phyloP scores from a whole-genome alignment of 2,113 vertebrate genomes.

The Rallus limicola region DNA sequence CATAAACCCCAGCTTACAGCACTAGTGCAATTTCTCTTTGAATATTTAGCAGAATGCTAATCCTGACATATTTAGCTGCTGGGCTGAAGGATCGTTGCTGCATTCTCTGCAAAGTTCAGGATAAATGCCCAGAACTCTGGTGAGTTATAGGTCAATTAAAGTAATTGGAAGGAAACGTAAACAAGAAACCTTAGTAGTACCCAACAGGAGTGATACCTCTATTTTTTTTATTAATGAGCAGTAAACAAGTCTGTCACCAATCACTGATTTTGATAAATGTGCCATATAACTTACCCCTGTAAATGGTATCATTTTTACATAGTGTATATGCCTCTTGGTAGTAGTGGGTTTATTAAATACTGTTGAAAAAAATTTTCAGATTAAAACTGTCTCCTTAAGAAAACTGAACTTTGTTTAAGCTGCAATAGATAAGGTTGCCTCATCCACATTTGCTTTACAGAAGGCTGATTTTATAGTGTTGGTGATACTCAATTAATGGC shows the following conservation, averaged over 20 bases:
- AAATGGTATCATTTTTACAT: not conserved
- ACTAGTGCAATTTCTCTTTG: not conserved
- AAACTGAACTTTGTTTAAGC: slow-evolving; percentile 56
- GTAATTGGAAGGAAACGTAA: slow-evolving; percentile 57
- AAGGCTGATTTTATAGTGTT: slow-evolving; percentile 12
- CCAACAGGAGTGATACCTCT: slow-evolving; percentile 12
- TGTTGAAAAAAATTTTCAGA: slow-evolving; percentile 43
- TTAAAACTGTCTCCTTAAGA: slow-evolving; percentile 60
- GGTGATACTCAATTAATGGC: slow-evolving; percentile 38
- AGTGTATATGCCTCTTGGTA: slow-evolving; percentile 38
- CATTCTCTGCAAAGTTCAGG: slow-evolving; percentile 38
- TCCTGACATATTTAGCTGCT: slow-evolving; percentile 24
- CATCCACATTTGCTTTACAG: not conserved
- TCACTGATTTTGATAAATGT: slow-evolving; percentile 51
- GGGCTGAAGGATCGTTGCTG: not conserved
- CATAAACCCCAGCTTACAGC: slow-evolving; percentile 41
- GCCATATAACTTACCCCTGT: not conserved
- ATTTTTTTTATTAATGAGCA: slow-evolving; percentile 70
- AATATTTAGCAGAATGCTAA: slow-evolving; percentile 58
- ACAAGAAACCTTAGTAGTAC: slow-evolving; percentile 24
- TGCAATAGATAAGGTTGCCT: slow-evolving; percentile 42
- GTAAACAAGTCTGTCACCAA: slow-evolving; percentile 55
- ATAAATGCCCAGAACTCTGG: not conserved
- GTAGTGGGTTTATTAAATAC: slow-evolving; percentile 61
- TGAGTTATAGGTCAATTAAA: slow-evolving; percentile 60